Evolutionary conservation across 2,888 invertebrate genomes (phyloP).

Genomic region (Pecten maximus): DNA sequence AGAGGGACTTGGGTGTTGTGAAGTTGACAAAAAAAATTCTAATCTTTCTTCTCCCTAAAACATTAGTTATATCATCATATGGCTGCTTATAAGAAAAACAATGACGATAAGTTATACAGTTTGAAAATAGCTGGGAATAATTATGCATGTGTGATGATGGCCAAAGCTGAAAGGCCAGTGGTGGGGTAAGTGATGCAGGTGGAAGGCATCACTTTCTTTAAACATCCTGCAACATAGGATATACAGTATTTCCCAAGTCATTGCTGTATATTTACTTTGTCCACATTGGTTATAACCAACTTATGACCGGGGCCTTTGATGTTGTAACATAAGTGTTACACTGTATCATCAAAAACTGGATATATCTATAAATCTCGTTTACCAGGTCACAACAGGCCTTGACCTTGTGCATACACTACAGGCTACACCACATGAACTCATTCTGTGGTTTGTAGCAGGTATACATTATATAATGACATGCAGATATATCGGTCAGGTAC

Average conservation of each 20-base stretch:
- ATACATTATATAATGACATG: not conserved
- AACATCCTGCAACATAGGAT: not conserved
- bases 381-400: not conserved
- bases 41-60: too few species aligned
- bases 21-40: too few species aligned
- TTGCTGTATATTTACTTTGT: not conserved
- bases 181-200: not conserved
- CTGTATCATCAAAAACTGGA: not conserved
- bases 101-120: too few species aligned
- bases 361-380: not conserved
- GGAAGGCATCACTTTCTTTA: not conserved
- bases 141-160: too few species aligned
- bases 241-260: not conserved
- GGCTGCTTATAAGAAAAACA: too few species aligned
- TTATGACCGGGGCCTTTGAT: not conserved
- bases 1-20: too few species aligned
- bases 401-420: not conserved
- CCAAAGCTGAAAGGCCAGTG: too few species aligned
- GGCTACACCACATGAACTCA: not conserved
- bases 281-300: not conserved
- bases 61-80: too few species aligned
- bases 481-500: conserved; percentile 12
- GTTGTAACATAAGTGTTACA: not conserved
- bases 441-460: not conserved
- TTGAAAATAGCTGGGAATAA: too few species aligned